Evolutionary conservation across 1,140 invertebrate species (phyloP).

Genomic region (Calephelis nemesis): DNA sequence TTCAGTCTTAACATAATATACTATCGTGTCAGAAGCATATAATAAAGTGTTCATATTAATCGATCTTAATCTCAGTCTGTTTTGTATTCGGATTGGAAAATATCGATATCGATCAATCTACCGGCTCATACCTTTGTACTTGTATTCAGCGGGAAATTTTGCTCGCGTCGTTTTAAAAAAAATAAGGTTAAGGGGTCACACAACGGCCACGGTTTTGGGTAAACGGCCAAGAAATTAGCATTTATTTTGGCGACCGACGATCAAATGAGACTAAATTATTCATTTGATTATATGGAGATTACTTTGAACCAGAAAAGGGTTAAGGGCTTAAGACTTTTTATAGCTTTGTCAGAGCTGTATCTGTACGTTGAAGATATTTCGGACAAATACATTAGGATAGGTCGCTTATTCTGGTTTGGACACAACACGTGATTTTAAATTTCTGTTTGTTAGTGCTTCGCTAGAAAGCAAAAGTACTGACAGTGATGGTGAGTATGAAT

Average conservation of each 20-base stretch:
- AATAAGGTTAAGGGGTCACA: conserved; percentile 54
- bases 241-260: conserved; percentile 13
- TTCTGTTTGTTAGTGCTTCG: no score
- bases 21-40: no score
- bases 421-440: no score
- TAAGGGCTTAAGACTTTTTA: background rate
- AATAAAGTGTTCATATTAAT: no score
- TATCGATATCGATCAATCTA: conserved; percentile 32
- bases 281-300: background rate
- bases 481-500: no score
- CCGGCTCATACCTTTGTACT: conserved; percentile 31
- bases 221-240: conserved; percentile 36
- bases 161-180: conserved; percentile 47
- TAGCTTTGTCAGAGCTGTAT: no score
- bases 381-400: no score
- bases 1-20: no score
- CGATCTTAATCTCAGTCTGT: no score
- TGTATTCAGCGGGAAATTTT: conserved; percentile 39
- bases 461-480: no score
- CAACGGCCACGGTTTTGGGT: conserved; percentile 45
- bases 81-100: background rate
- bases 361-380: no score
- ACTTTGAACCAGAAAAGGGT: conserved; percentile 4
- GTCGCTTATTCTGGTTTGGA: no score
- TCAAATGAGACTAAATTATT: conserved; percentile 4